These are phyloP conservation scores for Lichenostomus cassidix DNA, from an alignment of 2,113 vertebrate species.

Conservation along the genomic window DNA sequence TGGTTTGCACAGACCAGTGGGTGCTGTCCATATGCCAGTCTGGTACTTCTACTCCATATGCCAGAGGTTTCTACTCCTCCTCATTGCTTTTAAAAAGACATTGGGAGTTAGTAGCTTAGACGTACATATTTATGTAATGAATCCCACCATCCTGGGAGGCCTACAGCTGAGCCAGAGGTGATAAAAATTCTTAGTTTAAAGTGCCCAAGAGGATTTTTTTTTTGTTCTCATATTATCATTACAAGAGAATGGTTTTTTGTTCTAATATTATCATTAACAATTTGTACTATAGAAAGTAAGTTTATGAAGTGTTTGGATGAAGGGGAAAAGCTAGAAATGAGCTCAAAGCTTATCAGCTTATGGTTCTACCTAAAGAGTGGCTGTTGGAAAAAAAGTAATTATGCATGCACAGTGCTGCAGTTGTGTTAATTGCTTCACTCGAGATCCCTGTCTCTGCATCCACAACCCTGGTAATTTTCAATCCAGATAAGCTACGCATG, in stretches of 20 bases:
- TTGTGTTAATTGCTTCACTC: not conserved
- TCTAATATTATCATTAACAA: not conserved
- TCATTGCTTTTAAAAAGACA: not conserved
- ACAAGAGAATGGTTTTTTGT: not conserved
- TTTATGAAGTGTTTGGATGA: not conserved
- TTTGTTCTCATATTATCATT: not conserved
- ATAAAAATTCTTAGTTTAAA: not conserved
- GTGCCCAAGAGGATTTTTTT: not conserved
- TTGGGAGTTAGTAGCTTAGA: not conserved
- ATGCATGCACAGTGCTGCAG: not conserved
- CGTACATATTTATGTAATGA: not conserved
- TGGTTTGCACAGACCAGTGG: not conserved
- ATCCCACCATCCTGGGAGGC: not conserved
- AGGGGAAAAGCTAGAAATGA: constrained; percentile 1
- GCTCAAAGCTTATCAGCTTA: not conserved
- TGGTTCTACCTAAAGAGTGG: not conserved
- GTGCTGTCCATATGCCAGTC: not conserved
- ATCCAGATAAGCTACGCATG: not conserved
- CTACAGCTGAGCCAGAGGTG: not conserved
- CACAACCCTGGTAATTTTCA: not conserved
- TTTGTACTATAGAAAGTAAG: not conserved
- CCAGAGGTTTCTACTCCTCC: not conserved
- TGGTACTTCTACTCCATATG: not conserved
- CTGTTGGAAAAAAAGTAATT: not conserved
- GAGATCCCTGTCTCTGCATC: not conserved